Evolutionary conservation across 2,113 vertebrate species (phyloP).

Genomic region (Rhinoderma darwinii): DNA sequence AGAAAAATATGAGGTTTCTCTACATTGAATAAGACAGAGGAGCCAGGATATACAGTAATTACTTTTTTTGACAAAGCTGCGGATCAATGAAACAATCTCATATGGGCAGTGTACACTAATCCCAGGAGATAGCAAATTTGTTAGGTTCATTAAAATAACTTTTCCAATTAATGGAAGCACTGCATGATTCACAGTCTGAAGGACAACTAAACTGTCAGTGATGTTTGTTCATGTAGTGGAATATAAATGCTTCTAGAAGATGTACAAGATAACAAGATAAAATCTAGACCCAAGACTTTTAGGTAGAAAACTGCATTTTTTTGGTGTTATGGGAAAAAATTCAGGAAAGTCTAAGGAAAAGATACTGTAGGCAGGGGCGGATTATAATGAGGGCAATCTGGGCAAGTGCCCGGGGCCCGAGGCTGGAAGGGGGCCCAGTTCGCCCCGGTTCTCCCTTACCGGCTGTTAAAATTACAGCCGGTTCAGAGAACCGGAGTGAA

Average conservation of each 20-base stretch:
- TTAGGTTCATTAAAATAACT: constrained; percentile 1
- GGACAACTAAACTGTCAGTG: neutral
- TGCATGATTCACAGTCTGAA: neutral
- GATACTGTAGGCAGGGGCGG: no score
- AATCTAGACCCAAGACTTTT: no score
- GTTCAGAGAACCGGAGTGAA: no score
- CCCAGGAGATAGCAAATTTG: neutral
- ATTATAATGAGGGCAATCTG: no score
- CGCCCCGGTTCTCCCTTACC: no score
- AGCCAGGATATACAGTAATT: neutral
- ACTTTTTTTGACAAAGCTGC: neutral
- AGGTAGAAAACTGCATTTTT: no score
- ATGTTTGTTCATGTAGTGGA: neutral
- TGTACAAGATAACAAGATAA: neutral
- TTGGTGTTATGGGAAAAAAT: no score
- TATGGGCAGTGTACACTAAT: neutral
- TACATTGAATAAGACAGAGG: neutral
- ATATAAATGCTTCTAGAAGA: neutral
- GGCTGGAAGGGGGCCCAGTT: no score
- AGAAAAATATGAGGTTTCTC: neutral
- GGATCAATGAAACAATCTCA: constrained; percentile 8
- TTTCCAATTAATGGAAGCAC: neutral
- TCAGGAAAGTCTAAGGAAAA: no score
- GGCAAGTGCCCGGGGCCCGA: no score
- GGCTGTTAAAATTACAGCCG: no score